Evolutionary conservation across 2,888 invertebrate species (phyloP), one percentile per base, ranked within the genome.

Genomic region (Dicycla oo): DNA sequence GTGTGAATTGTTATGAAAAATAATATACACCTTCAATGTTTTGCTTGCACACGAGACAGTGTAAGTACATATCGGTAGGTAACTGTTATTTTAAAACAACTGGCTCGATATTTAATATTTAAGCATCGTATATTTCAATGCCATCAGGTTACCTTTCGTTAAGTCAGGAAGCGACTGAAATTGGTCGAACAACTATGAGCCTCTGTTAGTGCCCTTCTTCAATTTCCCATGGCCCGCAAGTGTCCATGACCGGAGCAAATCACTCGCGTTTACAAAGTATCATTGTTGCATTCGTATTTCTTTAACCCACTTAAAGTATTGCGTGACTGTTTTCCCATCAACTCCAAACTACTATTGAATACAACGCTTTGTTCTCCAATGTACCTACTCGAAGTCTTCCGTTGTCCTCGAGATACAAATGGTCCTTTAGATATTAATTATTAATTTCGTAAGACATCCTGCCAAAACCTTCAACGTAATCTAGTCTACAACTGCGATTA

Each of bases 191-290:
- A 58, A 40, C 60, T 20, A 11, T 23, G 20, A 49, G 45, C 54
- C 23, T 49, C 47, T 61, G n/a, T 45, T 15, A 47, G 57, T 64
- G 65, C 34, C 66, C 72, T 72, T 70, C 76, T 73, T 73, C 53
- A 69, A 54, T 73, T 83, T 76, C 77, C 62, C 80, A 78, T 83
- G 72, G 75, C 54, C 69, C 23, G 53, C 65, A 40, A 74, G 61
- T 83, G 88, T 82, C 87, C 87, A 87, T 83, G 86, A 86, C 86
- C 87, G 80, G 65, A 84, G 74, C 83, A 77, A 87, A 89, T 88
- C 80, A 77, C 78, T 83, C 78, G 74, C 84, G 75, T 81, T 78
- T 80, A 84, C 79, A 58, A 77, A 82, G 63, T 69, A 75, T 75
- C 80, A 85, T 84, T 78, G 80, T 82, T 82, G 80, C 74, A 83